These are phyloP conservation scores for Halocaridina rubra DNA, from an alignment of 2,888 invertebrate genomes.

Conservation along the genomic window DNA sequence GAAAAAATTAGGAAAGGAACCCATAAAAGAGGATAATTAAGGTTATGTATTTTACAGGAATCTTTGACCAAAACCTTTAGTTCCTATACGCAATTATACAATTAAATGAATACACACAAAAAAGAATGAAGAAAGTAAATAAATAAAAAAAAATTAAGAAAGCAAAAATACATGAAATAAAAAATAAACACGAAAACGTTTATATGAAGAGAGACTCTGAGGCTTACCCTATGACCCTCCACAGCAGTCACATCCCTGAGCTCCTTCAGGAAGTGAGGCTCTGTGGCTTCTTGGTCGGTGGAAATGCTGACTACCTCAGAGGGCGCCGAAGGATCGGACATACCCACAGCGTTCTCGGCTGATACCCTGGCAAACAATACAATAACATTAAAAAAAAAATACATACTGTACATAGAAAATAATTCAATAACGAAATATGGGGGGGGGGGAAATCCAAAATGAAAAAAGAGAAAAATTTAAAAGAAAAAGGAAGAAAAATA, in stretches of 20 bases:
- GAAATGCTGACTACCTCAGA: conserved; percentile 85
- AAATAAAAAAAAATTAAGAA: too few relatives aligned
- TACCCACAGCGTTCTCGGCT: conserved; percentile 90
- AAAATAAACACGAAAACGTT: too few relatives aligned
- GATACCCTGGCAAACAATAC: conserved; percentile 79
- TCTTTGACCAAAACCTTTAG: too few relatives aligned
- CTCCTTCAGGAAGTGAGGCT: conserved; percentile 78
- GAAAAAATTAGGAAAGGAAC: too few relatives aligned
- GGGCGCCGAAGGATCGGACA: conserved; percentile 85
- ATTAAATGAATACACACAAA: too few relatives aligned
- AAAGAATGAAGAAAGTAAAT: too few relatives aligned
- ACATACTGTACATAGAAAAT: background rate
- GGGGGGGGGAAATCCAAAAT: background rate
- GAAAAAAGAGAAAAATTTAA: background rate
- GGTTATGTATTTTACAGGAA: too few relatives aligned
- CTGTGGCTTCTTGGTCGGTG: conserved; percentile 61
- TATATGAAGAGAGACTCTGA: too few relatives aligned
- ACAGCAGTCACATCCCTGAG: conserved; percentile 79
- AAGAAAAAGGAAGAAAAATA: background rate
- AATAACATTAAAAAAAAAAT: background rate
- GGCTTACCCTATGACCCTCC: conserved; percentile 81
- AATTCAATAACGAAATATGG: background rate
- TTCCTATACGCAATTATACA: too few relatives aligned
- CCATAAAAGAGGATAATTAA: too few relatives aligned
- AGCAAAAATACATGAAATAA: too few relatives aligned